Evolutionary conservation across 1,140 invertebrate species (phyloP).

Genomic region (Pogonomyrmex barbatus): DNA sequence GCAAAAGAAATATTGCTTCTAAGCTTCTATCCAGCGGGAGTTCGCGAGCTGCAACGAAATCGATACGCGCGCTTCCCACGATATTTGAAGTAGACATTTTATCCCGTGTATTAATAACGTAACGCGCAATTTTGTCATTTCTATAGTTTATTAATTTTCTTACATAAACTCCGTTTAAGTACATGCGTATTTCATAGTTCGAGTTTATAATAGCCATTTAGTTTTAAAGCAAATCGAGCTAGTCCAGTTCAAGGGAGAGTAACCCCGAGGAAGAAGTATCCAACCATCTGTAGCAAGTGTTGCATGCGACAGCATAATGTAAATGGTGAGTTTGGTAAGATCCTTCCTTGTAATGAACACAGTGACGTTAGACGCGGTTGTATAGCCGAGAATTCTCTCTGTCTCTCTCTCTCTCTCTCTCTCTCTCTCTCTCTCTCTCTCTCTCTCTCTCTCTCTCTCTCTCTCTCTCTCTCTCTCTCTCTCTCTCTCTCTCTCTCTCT

Average conservation of each 20-base stretch:
- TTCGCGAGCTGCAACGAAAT: conserved; percentile 5
- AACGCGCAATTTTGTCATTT: neutral
- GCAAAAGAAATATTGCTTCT: conserved; percentile 44
- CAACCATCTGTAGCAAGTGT: conserved; percentile 63
- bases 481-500: no score
- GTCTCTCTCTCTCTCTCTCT: conserved; percentile 13
- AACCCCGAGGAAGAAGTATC: conserved; percentile 11
- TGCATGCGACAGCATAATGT: conserved; percentile 66
- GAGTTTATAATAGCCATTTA: conserved; percentile 10
- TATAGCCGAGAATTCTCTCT: conserved; percentile 36
- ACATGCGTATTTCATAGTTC: neutral
- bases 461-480: no score
- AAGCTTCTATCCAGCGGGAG: conserved; percentile 29
- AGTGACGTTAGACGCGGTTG: conserved; percentile 66
- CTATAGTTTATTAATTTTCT: neutral
- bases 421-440: neutral
- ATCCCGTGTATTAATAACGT: neutral
- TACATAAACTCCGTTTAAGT: neutral
- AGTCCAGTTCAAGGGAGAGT: conserved; percentile 2
- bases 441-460: neutral
- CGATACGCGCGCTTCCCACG: conserved; percentile 39
- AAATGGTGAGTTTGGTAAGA: conserved; percentile 71
- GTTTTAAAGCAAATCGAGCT: conserved; percentile 43
- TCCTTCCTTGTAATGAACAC: conserved; percentile 71
- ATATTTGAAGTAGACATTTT: conserved; percentile 27